Percentiles rank a stretch among this genome's conserved stretches.
Conservation (phyloP, 2,797 vertebrate species). For the Numenius phaeopus region DNA sequence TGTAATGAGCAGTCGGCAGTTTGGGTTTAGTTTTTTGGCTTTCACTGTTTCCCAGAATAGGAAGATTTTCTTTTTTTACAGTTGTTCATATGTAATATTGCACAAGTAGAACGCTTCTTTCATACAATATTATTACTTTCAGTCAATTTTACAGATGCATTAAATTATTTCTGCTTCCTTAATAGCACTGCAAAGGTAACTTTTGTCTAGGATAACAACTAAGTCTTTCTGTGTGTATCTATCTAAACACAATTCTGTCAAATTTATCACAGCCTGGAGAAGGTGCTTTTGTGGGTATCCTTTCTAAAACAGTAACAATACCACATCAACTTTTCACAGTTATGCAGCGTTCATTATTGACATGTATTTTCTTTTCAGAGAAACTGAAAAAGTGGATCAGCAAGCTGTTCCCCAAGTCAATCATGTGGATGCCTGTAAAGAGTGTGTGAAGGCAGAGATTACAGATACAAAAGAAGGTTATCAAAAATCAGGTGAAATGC, state of each 20-base stretch:
- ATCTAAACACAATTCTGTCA: neutral
- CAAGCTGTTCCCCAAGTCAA: slow-evolving; percentile 88
- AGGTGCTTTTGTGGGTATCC: neutral
- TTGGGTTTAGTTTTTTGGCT: neutral
- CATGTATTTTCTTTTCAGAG: slow-evolving; percentile 77
- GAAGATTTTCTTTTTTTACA: neutral
- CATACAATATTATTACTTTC: neutral
- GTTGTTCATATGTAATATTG: neutral
- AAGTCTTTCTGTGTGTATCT: neutral
- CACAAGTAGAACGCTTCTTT: neutral
- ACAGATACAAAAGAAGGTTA: slow-evolving; percentile 77
- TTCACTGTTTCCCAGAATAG: neutral
- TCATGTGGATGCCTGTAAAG: slow-evolving; percentile 84
- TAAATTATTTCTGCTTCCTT: neutral
- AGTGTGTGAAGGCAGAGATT: slow-evolving; percentile 77
- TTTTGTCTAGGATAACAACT: neutral
- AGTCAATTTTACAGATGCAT: neutral
- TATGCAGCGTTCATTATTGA: neutral
- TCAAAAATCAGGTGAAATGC: slow-evolving; percentile 78
- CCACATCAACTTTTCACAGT: neutral
- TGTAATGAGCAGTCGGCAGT: neutral
- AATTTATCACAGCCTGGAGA: neutral
- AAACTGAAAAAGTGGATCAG: slow-evolving; percentile 82
- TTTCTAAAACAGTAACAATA: neutral
- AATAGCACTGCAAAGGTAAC: neutral